These are phyloP conservation scores for Thomomys bottae DNA, from an alignment of 2,113 vertebrate genomes.

Conservation along the genomic window DNA sequence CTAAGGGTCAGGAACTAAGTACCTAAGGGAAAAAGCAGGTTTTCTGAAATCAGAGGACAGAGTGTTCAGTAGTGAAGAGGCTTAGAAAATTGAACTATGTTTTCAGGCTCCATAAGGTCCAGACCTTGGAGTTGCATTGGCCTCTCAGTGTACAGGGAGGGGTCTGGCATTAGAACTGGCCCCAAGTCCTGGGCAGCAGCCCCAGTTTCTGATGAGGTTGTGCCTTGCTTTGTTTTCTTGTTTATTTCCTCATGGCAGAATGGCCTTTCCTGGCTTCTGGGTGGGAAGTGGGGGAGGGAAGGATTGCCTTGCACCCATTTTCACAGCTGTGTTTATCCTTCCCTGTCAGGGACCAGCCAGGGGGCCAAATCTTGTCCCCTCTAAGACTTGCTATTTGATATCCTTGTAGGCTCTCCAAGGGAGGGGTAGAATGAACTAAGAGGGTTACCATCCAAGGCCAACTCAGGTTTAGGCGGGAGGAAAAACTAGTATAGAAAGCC, in stretches of 20 bases:
- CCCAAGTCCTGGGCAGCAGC: slow-evolving; percentile 63
- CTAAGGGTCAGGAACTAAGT: slow-evolving; percentile 58
- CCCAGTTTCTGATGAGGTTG: slow-evolving; percentile 65
- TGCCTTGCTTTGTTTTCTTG: slow-evolving; percentile 64
- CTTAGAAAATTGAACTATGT: slow-evolving; percentile 27
- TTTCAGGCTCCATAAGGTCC: slow-evolving; percentile 52
- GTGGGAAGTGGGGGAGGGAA: slow-evolving; percentile 63
- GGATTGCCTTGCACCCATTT: slow-evolving; percentile 39
- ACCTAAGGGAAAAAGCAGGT: slow-evolving; percentile 47
- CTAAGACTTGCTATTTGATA: slow-evolving; percentile 26
- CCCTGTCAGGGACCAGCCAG: slow-evolving; percentile 34
- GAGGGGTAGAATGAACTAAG: not conserved
- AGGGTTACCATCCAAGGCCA: not conserved
- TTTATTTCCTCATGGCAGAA: slow-evolving; percentile 58
- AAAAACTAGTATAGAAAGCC: not conserved
- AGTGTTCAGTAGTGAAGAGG: slow-evolving; percentile 17
- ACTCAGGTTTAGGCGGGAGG: not conserved
- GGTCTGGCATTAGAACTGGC: slow-evolving; percentile 56
- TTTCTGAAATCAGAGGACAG: slow-evolving; percentile 65
- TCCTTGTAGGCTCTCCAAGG: not conserved
- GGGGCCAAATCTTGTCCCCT: slow-evolving; percentile 38
- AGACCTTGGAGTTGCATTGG: slow-evolving; percentile 46
- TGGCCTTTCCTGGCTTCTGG: slow-evolving; percentile 71
- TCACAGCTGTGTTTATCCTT: slow-evolving; percentile 78
- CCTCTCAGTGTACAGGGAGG: slow-evolving; percentile 57